These are phyloP conservation scores for Apamea anceps DNA, from an alignment of 2,888 invertebrate genomes.

Conservation along the genomic window DNA sequence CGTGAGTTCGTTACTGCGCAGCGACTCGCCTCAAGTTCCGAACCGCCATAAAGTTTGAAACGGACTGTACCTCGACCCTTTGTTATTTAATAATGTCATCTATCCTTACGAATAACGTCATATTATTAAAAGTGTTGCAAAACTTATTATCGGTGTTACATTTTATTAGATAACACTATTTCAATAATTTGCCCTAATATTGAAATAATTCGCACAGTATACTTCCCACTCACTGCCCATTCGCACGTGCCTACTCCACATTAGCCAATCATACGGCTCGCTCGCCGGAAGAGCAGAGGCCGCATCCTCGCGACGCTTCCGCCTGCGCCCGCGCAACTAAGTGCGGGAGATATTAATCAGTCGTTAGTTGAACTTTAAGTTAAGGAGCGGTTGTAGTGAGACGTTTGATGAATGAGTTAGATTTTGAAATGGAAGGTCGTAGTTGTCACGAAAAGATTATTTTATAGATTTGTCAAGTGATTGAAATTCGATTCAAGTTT, in stretches of 20 bases:
- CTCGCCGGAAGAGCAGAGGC: slow-evolving; percentile 77
- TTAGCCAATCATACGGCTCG: slow-evolving; percentile 54
- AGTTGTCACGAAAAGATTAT: not conserved
- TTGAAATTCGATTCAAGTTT: not conserved
- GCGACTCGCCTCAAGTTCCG: too few species aligned
- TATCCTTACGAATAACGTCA: too few species aligned
- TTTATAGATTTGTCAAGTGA: not conserved
- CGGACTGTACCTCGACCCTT: too few species aligned
- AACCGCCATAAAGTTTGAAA: too few species aligned
- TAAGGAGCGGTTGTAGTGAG: slow-evolving; percentile 11
- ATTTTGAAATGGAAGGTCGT: slow-evolving; percentile 4
- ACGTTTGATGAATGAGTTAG: slow-evolving; percentile 30
- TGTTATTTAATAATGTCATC: not conserved
- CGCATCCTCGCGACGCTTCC: slow-evolving; percentile 76
- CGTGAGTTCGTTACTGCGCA: too few species aligned
- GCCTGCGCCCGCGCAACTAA: slow-evolving; percentile 62
- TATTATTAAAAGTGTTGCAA: too few species aligned
- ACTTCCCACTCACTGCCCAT: slow-evolving; percentile 29
- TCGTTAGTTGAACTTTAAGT: slow-evolving; percentile 42
- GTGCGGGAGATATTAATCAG: slow-evolving; percentile 54
- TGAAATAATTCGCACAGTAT: slow-evolving; percentile 19
- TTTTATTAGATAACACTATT: not conserved
- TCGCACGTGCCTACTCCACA: slow-evolving; percentile 55
- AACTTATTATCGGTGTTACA: not conserved
- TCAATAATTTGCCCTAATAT: slow-evolving; percentile 15